Conservation (phyloP, 2,797 vertebrate genomes). For the Pelodytes ibericus region DNA sequence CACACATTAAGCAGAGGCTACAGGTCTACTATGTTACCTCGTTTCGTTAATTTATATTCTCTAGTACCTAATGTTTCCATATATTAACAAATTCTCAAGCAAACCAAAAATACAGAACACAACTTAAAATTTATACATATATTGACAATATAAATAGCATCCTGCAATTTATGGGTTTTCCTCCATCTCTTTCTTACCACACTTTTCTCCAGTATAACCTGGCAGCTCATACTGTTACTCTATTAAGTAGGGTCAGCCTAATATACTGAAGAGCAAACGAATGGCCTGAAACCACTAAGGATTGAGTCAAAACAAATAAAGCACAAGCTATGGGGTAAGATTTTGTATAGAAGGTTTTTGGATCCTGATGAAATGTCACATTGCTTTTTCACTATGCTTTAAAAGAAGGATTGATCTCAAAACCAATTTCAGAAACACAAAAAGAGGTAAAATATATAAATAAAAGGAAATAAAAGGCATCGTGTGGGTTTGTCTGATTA, state of each 20-base stretch:
- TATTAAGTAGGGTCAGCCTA: constrained; percentile 6
- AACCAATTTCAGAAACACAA: constrained; percentile 64
- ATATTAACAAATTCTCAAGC: too few species aligned
- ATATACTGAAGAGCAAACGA: background rate
- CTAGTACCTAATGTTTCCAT: too few species aligned
- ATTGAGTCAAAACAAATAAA: constrained; percentile 18
- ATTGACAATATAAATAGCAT: too few species aligned
- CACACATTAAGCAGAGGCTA: too few species aligned
- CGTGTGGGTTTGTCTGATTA: constrained; percentile 62
- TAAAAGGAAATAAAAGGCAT: constrained; percentile 62
- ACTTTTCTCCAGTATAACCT: background rate
- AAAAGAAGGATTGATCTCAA: constrained; percentile 60
- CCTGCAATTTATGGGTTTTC: too few species aligned
- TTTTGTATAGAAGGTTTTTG: background rate
- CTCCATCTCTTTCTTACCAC: background rate
- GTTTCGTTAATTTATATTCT: too few species aligned
- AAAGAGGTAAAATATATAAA: constrained; percentile 27
- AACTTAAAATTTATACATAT: too few species aligned
- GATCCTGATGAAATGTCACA: constrained; percentile 21
- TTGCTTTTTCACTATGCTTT: constrained; percentile 32
- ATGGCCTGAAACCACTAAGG: background rate
- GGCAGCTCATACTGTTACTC: background rate
- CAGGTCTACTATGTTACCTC: too few species aligned
- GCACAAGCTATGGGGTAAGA: background rate
- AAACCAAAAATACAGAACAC: too few species aligned